Evolutionary conservation across 2,113 vertebrate species (phyloP), one percentile per base, ranked within the genome.

Genomic region (Siniperca knerii): DNA sequence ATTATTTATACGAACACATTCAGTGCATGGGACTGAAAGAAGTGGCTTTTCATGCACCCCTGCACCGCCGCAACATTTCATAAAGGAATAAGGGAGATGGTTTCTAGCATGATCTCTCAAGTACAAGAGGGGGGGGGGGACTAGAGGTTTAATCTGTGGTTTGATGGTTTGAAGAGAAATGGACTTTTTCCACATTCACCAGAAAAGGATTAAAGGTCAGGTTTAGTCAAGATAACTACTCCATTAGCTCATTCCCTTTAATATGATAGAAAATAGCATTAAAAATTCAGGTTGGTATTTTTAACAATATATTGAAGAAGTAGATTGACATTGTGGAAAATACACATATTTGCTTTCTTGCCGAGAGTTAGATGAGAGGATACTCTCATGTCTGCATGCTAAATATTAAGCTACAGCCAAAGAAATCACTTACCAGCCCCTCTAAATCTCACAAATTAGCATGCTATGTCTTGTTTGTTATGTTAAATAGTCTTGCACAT

Each of bases 1-100:
- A 92, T 95, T 92, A 94, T 93, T 95, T 58, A 95, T 85, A 33
- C 25, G 67, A 88, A 81, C 77, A 80, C 75, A 5, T 89, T 85
- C 61, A 69, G 85, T 74, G 78, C 65, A 79, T 72, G 79, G 69
- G 21, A 37, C 60, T 42, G 61, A 86, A 79, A 87, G 70, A 81
- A 83, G 81, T 64, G 75, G 62, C 54, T 81, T 61, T 80, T 86
- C 73, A 83, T 55, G 85, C 84, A 66, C 80, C 44, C 21, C 48
- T 79, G 82, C 76, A 75, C 75, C 12, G 25, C 29, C 9, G 29
- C 61, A 62, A 42, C 52, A 8, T 52, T 79, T 80, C 15, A 60
- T 25, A 55, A 75, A 69, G 33, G 42, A 79, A 70, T 42, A 23
- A 35, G 12, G 25, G 6, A 4, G 3, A 55, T 55, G 18, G 29